phyloP scores from a whole-genome alignment of 2,797 vertebrate species.

The Phalanger gymnotis region DNA sequence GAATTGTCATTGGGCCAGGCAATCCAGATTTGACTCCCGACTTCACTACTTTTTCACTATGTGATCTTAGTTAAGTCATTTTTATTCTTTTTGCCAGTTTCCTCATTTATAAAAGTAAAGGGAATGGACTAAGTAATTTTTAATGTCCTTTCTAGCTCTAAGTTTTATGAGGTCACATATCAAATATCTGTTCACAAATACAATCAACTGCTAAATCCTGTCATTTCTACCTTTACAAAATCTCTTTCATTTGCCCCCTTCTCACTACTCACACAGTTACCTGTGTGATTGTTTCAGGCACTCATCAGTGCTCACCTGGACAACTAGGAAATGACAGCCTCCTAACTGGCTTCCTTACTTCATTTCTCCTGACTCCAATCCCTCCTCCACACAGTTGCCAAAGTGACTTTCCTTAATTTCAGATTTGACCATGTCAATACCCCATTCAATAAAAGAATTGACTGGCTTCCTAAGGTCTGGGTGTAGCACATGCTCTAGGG shows the following conservation, averaged over 20 bases:
- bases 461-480: not conserved
- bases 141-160: not conserved
- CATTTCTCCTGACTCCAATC: not conserved
- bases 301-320: not conserved
- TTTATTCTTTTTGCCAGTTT: not conserved
- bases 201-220: not conserved
- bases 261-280: not conserved
- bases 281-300: not conserved
- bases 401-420: not conserved
- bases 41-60: not conserved
- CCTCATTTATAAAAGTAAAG: not conserved
- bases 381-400: not conserved
- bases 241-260: not conserved
- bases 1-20: not conserved
- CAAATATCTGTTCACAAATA: not conserved
- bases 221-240: not conserved
- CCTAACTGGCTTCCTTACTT: not conserved
- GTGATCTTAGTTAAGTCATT: not conserved
- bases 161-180: not conserved
- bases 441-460: not conserved
- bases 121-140: not conserved
- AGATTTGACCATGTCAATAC: not conserved
- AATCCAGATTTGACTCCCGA: not conserved
- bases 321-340: not conserved
- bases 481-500: not conserved